These are phyloP conservation scores for Brachylomia viminalis DNA, from an alignment of 2,888 invertebrate genomes.

Conservation along the genomic window DNA sequence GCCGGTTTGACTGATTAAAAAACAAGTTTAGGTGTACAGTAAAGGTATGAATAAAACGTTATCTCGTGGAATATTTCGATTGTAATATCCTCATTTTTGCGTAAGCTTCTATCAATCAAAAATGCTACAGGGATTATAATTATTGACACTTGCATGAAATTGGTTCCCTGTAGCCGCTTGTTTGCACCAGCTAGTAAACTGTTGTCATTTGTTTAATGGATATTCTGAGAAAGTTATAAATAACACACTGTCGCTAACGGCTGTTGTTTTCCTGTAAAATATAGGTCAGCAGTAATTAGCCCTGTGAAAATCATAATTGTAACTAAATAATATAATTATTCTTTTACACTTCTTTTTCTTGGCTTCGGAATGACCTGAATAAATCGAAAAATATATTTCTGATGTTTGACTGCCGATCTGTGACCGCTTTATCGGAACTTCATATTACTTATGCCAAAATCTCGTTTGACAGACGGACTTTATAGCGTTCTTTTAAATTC, in stretches of 20 bases:
- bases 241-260: not conserved
- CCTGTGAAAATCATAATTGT: not conserved
- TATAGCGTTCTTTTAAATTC: not conserved
- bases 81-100: not conserved
- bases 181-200: not conserved
- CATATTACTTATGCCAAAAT: not conserved
- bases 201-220: not conserved
- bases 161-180: not conserved
- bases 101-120: not conserved
- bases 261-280: not conserved
- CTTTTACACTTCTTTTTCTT: not conserved
- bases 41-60: not conserved
- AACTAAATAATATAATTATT: too few relatives aligned
- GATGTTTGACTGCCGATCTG: not conserved
- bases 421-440: not conserved
- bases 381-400: too few relatives aligned
- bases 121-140: not conserved
- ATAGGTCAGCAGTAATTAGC: not conserved
- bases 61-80: not conserved
- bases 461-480: not conserved
- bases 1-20: slow-evolving; percentile 8
- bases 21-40: not conserved
- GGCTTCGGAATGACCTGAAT: too few relatives aligned
- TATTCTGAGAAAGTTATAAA: not conserved
- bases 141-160: not conserved